A percentile compares a stretch with the other conserved stretches of the same genome.
Conservation (phyloP, 2,888 invertebrate genomes). For the Machimus atricapillus region DNA sequence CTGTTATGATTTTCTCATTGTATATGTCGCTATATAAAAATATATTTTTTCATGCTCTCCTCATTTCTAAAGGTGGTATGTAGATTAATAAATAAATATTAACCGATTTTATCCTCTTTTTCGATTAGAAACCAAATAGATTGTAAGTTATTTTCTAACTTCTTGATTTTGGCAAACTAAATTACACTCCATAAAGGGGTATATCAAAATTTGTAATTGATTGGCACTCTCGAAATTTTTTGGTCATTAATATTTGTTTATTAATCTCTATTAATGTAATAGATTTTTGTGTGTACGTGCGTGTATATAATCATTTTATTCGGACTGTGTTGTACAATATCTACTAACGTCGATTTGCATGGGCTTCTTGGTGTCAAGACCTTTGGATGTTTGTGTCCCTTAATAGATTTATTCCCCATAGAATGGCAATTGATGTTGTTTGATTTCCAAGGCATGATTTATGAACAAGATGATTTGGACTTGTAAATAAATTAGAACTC, state of each 20-base stretch:
- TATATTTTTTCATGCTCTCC: conserved; percentile 50
- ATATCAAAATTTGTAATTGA: not conserved
- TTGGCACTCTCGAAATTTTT: conserved; percentile 16
- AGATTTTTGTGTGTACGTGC: not conserved
- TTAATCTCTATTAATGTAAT: conserved; percentile 36
- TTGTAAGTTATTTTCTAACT: conserved; percentile 8
- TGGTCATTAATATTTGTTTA: conserved; percentile 43
- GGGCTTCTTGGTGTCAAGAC: not conserved
- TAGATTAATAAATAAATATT: conserved; percentile 48
- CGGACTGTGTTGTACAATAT: not conserved
- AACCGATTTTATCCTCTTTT: not conserved
- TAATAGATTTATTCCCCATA: not conserved
- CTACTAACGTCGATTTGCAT: not conserved
- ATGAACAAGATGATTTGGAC: not conserved
- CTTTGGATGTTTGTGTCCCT: not conserved
- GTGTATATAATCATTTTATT: not conserved
- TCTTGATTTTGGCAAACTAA: not conserved
- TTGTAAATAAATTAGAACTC: not conserved
- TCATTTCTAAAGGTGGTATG: conserved; percentile 50
- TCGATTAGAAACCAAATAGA: conserved; percentile 12
- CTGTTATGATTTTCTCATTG: not conserved
- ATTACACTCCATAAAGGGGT: not conserved
- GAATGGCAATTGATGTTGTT: not conserved
- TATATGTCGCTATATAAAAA: conserved; percentile 45
- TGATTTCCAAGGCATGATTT: not conserved